Evolutionary conservation across 2,113 vertebrate species (phyloP), one percentile per base, ranked within the genome.

Genomic region (Gadus chalcogrammus): DNA sequence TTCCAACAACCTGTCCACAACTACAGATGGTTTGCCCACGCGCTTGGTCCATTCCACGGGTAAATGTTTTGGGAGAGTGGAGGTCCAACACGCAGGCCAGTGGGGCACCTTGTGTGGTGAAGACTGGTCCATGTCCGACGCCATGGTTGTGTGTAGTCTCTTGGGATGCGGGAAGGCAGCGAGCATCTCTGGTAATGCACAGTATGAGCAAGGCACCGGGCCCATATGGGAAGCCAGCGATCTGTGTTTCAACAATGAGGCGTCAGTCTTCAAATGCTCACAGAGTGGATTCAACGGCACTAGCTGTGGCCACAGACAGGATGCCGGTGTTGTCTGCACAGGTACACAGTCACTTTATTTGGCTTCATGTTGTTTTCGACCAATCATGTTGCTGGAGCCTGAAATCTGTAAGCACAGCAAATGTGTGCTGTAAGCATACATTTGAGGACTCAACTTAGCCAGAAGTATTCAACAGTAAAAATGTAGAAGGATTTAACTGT

Each of bases 91-190:
- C 3, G 79, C 64, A 0, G 59, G 75, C 0, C n/a, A 17, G 2
- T 92, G 91, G 91, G 73, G 84, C n/a, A 82, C 88, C 1, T 84
- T 92, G 16, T 92, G 91, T 72, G 84, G 88, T 35, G 3, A 74
- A 15, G 8, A 66, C 67, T 91, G 90, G 91, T 85, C 73, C n/a
- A 5, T 72, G 60, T 75, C 27, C 17, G 87, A 89, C 68, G 85
- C 84, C 4, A 18, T 80, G 55, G 63, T 71, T 66, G 85, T 88
- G 70, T 92, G 91, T 64, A 73, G 78, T 0, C 16, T 65, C 6
- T 67, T 90, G 35, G 72, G 82, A 60, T 91, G 90, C 28, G 89
- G 88, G 22, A 15, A 11, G 0, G 77, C 69, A 1, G 0, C 81
- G 8, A 70, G 1, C 0, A 70, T 75, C 55, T 64, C 62, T 0